Conservation (phyloP, 2,888 invertebrate genomes). For the Rhogogaster chlorosoma region DNA sequence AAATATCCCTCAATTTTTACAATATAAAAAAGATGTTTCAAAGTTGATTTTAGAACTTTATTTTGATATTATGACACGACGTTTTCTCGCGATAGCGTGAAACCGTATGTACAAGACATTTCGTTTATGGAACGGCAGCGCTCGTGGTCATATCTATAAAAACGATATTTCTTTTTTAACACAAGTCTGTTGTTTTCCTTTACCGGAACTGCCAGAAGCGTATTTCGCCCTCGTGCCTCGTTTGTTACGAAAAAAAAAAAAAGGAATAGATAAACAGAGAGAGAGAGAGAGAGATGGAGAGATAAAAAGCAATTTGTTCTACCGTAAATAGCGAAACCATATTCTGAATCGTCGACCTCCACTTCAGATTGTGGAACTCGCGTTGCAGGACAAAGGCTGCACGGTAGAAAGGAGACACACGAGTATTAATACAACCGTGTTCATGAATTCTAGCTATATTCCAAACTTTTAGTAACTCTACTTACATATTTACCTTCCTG, state of each 20-base stretch:
- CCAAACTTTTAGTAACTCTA: background rate
- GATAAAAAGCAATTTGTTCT: constrained; percentile 15
- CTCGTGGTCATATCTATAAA: background rate
- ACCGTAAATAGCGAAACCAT: constrained; percentile 40
- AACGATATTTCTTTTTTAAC: background rate
- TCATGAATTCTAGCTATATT: background rate
- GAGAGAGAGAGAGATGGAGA: background rate
- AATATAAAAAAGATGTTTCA: no score
- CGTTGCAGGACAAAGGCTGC: constrained; percentile 42
- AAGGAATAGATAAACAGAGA: background rate
- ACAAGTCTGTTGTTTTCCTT: background rate
- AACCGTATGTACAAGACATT: background rate
- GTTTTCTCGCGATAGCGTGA: background rate
- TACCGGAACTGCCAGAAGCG: constrained; percentile 14
- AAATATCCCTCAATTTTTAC: no score
- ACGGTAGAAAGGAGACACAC: constrained; percentile 14
- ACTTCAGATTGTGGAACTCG: constrained; percentile 19
- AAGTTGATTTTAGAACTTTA: no score
- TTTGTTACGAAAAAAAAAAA: background rate
- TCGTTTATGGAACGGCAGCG: background rate
- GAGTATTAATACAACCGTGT: background rate
- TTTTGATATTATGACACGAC: background rate
- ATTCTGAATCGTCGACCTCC: constrained; percentile 41
- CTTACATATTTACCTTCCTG: background rate
- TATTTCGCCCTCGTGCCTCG: background rate